Base-by-base conservation (phyloP, 1,140 invertebrate species). In the Calliphora vicina region DNA sequence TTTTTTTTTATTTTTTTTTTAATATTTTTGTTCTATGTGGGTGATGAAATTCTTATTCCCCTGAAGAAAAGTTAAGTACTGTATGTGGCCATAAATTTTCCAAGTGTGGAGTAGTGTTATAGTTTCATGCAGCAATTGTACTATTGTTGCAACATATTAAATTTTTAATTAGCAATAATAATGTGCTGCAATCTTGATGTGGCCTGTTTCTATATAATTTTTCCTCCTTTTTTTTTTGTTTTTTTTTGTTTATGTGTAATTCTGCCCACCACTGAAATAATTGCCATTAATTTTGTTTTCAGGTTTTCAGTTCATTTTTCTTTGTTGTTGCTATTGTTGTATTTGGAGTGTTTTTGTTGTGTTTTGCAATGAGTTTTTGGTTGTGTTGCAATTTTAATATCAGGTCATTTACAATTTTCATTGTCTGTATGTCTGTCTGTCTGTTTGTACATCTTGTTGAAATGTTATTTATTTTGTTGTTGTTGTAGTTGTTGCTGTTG, bases 221-320 rank as follows among this genome's bases (percentile, higher is more conserved):
- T 57, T 57, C 5, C 35, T 50, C 5, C 50, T 57, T 10, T 57
- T 25, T 23, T 67, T 67, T 23, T 20, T 67, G n/a, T 1, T 67
- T 20, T 67, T 67, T n/a, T 23, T 6, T 67, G 50, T n/a, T 61
- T 6, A 17, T 5, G 5, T n/a, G 5, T 61, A n/a, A 17, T 17
- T 67, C 61, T 10, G 3, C 20, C 9, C 5, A 12, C 61, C 23
- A 67, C n/a, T 20, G 9, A 23, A 67, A 67, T 67, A 67, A 67
- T 67, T 67, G 61, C n/a, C 5, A 67, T 67, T 67, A 67, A 67
- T 67, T 67, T 67, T 67, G 61, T 67, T 67, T 67, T n/a, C 50
- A 57, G 50, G 13, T 57, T n/a, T 57, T 67, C 20, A 10, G 20
- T 67, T 67, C 20, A 67, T 10, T 67, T 10, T 23, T 10, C 61